These are phyloP conservation scores for Chelon auratus DNA, from an alignment of 2,797 vertebrate species.

Conservation along the genomic window DNA sequence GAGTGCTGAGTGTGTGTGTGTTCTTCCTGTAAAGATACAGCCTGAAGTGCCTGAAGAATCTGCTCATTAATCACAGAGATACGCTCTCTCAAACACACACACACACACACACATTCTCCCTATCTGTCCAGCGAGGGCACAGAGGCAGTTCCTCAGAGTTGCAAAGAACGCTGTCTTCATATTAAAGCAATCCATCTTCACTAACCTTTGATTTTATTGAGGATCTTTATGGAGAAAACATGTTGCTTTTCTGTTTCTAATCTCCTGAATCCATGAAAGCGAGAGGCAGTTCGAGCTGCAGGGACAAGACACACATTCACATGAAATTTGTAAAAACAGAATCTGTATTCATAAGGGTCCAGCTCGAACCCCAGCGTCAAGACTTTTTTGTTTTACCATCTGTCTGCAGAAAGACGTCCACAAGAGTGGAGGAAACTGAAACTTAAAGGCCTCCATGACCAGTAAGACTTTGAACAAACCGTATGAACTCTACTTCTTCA, in stretches of 20 bases:
- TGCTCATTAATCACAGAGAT: conserved; percentile 49
- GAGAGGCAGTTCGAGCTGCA: not conserved
- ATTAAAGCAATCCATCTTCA: conserved; percentile 51
- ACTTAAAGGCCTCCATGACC: no score
- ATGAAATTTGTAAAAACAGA: no score
- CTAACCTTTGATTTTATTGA: conserved; percentile 22
- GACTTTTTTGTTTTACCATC: no score
- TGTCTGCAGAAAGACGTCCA: no score
- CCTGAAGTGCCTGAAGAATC: conserved; percentile 29
- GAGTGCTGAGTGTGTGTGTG: conserved; percentile 18
- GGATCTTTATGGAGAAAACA: conserved; percentile 28
- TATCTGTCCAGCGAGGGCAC: not conserved
- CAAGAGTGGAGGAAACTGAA: no score
- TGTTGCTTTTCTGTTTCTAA: conserved; percentile 26
- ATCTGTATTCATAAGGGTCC: no score
- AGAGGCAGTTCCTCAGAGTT: conserved; percentile 8
- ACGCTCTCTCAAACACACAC: not conserved
- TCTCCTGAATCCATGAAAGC: conserved; percentile 12
- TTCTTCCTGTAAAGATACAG: conserved; percentile 10
- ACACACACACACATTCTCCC: not conserved
- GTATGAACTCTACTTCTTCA: no score
- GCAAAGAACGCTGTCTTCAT: conserved; percentile 28
- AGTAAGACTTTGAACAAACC: no score
- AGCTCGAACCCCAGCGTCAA: no score
- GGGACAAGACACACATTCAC: no score